A percentile compares a stretch with the other conserved stretches of the same genome.
Conservation (phyloP, 2,113 vertebrate species). For the Poeciliopsis turrubarensis region DNA sequence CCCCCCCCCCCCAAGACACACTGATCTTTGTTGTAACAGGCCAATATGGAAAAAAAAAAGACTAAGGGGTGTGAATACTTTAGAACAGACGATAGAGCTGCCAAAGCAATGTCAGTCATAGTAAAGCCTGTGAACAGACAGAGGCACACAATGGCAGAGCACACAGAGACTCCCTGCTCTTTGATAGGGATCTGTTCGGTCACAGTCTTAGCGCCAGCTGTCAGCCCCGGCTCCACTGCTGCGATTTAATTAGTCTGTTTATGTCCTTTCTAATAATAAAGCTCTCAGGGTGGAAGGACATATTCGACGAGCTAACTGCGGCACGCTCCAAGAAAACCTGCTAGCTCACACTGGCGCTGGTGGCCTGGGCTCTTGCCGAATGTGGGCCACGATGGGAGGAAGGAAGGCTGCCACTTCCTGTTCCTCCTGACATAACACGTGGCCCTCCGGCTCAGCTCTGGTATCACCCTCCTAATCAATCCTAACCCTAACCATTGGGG, state of each 20-base stretch:
- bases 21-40: background rate
- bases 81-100: background rate
- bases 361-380: conserved; percentile 86
- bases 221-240: conserved; percentile 97
- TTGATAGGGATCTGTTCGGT: conserved; percentile 98
- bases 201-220: conserved; percentile 99
- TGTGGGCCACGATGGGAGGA: conserved; percentile 82
- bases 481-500: conserved; percentile 81
- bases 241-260: conserved; percentile 99
- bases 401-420: conserved; percentile 70
- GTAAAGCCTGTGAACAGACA: conserved; percentile 20
- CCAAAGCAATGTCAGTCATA: background rate
- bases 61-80: background rate
- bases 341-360: conserved; percentile 81
- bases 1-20: background rate
- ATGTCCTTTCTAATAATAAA: conserved; percentile 99
- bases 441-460: conserved; percentile 74
- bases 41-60: background rate
- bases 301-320: conserved; percentile 87
- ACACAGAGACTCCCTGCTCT: conserved; percentile 82
- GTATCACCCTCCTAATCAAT: conserved; percentile 75
- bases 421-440: conserved; percentile 64
- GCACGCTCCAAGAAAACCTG: conserved; percentile 47
- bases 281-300: conserved; percentile 98
- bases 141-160: conserved; percentile 43